Conservation (phyloP, 2,113 vertebrate species). For the Ptyas mucosa region DNA sequence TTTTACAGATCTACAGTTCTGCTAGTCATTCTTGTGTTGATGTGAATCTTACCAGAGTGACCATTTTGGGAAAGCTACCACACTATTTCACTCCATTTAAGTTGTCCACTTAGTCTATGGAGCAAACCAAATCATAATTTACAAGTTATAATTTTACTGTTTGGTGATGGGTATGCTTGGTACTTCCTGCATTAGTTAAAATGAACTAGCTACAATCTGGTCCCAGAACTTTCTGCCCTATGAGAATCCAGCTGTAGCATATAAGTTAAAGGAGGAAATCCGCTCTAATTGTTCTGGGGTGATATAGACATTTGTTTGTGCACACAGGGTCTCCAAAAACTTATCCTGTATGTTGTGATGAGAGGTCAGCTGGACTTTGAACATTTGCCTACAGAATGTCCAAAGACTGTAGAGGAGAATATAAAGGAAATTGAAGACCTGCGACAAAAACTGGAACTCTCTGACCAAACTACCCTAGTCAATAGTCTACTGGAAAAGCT, state of each 20-base stretch:
- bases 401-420: constrained; percentile 14
- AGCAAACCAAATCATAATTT: not conserved
- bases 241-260: not conserved
- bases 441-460: not conserved
- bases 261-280: not conserved
- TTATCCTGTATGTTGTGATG: constrained; percentile 57
- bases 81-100: not conserved
- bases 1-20: not conserved
- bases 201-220: not conserved
- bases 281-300: not conserved
- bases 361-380: constrained; percentile 39
- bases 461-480: not conserved
- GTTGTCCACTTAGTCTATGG: not conserved
- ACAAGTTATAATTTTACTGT: not conserved
- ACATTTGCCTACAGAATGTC: constrained; percentile 12
- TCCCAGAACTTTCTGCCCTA: not conserved
- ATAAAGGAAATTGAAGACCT: constrained; percentile 49
- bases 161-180: not conserved
- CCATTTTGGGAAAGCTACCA: not conserved
- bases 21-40: not conserved
- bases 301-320: constrained; percentile 11
- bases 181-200: not conserved
- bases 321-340: constrained; percentile 59
- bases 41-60: not conserved
- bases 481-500: constrained; percentile 29